Evolutionary conservation across 2,888 invertebrate genomes (phyloP), one percentile per base, ranked within the genome.

Genomic region (Azorinus chamasolen): DNA sequence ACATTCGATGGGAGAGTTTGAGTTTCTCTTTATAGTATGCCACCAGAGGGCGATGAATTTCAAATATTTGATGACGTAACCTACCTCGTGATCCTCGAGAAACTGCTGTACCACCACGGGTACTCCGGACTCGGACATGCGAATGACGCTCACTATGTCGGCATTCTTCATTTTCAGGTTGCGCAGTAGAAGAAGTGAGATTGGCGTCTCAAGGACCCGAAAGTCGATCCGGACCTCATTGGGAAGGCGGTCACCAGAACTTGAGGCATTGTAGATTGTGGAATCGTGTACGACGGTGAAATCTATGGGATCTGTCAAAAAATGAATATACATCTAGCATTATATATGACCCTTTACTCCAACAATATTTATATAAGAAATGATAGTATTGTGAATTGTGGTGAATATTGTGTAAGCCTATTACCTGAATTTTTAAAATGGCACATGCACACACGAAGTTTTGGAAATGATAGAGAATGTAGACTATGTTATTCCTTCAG

Each of bases 161-260:
- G 64, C 64, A 41, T 57, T 75, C 3, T 63, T 55, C 14, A 70
- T 66, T 39, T 74, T 76, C 37, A 58, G 65, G 55, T 80, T 80
- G 66, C 80, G 45, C 51, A 65, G 70, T 16, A 80, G 65, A 24
- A 63, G 51, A 0, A 80, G 55, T 1, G 57, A 55, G 12, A 80
- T 76, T 27, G 54, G 61, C 16, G 54, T 50, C 8, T 70, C 77
- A 6, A 76, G 43, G 32, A 80, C 76, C 37, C 70, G 54, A 32
- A 80, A 73, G 41, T 77, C 66, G 22, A 80, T 45, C 12, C 53
- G 39, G 2, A 80, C 71, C 1, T 76, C 46, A n/a, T 22, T 14
- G 22, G 80, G 80, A 8, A 80, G 59, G n/a, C 77, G 73, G 45
- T 80, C 80, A 1, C n/a, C 65, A 45, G 72, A 63, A 50, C 65